phyloP scores from a whole-genome alignment of 2,113 vertebrate species.

The Alectura lathami region DNA sequence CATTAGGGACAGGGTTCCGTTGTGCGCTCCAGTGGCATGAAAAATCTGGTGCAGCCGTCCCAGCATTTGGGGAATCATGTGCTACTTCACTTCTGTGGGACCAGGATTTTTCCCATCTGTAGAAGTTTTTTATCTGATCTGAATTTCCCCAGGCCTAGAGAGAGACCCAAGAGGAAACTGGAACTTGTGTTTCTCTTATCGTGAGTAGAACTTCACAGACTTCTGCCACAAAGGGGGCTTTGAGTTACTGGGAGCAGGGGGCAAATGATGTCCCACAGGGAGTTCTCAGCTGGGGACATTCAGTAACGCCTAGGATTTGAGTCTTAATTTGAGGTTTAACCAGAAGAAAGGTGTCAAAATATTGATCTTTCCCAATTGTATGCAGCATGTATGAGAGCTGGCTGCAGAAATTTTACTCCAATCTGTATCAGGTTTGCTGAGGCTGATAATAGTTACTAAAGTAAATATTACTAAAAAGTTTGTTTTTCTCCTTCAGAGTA shows the following conservation, averaged over 20 bases:
- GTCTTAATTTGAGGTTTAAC: neutral
- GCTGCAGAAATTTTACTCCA: neutral
- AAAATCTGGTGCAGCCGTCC: neutral
- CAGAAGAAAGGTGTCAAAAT: constrained; percentile 45
- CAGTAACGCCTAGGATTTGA: neutral
- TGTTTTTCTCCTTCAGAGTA: neutral
- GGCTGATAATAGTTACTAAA: neutral
- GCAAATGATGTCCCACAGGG: fast-evolving
- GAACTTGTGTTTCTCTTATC: neutral
- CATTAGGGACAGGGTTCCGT: neutral
- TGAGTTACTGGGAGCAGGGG: neutral
- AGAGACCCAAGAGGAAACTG: neutral
- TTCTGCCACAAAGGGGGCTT: neutral
- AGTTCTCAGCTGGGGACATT: neutral
- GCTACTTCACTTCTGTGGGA: neutral
- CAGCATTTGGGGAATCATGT: neutral
- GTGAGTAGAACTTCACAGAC: neutral
- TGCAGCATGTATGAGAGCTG: neutral
- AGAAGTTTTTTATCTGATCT: neutral
- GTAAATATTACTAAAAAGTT: constrained; percentile 4
- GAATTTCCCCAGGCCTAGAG: neutral
- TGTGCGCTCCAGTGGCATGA: neutral
- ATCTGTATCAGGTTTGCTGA: neutral
- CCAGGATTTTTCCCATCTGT: neutral
- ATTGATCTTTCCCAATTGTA: constrained; percentile 16